A percentile compares a stretch with the other conserved stretches of the same genome.
These are phyloP conservation scores for Avahi laniger DNA, from an alignment of 2,797 vertebrate genomes.

Conservation along the genomic window DNA sequence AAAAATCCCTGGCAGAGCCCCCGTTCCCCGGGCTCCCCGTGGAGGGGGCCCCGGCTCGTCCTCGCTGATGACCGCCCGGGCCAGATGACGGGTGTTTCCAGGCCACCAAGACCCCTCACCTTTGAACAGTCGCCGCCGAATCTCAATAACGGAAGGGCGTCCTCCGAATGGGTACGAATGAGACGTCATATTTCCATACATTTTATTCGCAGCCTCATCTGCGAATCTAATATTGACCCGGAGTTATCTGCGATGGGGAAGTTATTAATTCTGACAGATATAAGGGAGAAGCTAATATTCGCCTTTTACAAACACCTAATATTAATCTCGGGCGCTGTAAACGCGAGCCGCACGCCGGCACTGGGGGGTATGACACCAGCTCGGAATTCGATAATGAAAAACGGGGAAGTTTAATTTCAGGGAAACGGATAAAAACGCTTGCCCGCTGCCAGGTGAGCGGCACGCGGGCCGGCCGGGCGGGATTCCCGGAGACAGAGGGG, in stretches of 20 bases:
- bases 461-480: neutral
- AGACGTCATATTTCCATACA: slow-evolving; percentile 88
- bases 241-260: slow-evolving; percentile 89
- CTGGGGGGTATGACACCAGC: slow-evolving; percentile 83
- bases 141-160: slow-evolving; percentile 83
- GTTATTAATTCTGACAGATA: slow-evolving; percentile 91
- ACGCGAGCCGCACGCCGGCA: slow-evolving; percentile 79
- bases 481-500: neutral
- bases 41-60: slow-evolving; percentile 77
- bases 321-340: slow-evolving; percentile 88
- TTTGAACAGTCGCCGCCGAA: slow-evolving; percentile 82
- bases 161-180: slow-evolving; percentile 84
- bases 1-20: slow-evolving; percentile 55
- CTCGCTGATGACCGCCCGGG: slow-evolving; percentile 71
- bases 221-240: slow-evolving; percentile 89
- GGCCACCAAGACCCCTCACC: slow-evolving; percentile 83
- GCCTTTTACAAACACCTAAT: slow-evolving; percentile 88
- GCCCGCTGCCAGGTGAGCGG: slow-evolving; percentile 79
- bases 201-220: slow-evolving; percentile 88
- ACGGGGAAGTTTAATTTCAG: slow-evolving; percentile 84
- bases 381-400: slow-evolving; percentile 86
- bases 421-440: slow-evolving; percentile 81
- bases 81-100: slow-evolving; percentile 82
- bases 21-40: neutral
- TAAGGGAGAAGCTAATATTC: slow-evolving; percentile 90